Evolutionary conservation across 2,888 invertebrate species (phyloP), one percentile per base, ranked within the genome.

Genomic region (Erebia epiphron): DNA sequence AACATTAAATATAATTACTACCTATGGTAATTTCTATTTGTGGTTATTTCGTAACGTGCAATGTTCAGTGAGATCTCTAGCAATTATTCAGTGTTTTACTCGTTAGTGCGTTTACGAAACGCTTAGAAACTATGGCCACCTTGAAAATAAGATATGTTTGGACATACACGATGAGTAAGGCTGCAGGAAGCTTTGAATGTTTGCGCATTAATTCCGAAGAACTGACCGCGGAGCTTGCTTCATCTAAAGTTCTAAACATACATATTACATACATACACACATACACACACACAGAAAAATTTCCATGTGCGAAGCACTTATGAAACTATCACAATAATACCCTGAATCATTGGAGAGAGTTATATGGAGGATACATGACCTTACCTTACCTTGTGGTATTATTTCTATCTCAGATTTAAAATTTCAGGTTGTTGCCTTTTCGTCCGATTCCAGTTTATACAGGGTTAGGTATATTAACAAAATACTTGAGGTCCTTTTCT

Each of bases 71-170:
- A 64, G 14, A 66, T 57, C 66, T 13, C 21, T 46, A 21, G 54
- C 11, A 10, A 66, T 56, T 66, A 18, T 66, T 66, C 35, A 35
- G 35, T 35, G 7, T 66, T 57, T 43, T 21, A 52, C 52, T 52
- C 52, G 10, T 16, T 46, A 56, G 66, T 66, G 56, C 56, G 56
- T 66, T 26, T 66, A 46, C 56, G 46, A 66, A 56, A 66, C 21
- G 46, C 16, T 57, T 66, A 46, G 66, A 66, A 57, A 66, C 43
- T 57, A 14, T 43, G 18, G 16, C 35, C 16, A 16, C 50, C 67
- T 67, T 58, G 58, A 67, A 67, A 49, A 58, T 58, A 58, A 67
- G 46, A 66, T 66, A 49, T 58, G 49, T 67, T 67, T 58, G 11
- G 58, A 58, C 43, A 21, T 46, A 43, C 56, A 14, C 16, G 56